Evolutionary conservation across 2,888 invertebrate species (phyloP), one percentile per base, ranked within the genome.

Genomic region (Melanostoma scalare): DNA sequence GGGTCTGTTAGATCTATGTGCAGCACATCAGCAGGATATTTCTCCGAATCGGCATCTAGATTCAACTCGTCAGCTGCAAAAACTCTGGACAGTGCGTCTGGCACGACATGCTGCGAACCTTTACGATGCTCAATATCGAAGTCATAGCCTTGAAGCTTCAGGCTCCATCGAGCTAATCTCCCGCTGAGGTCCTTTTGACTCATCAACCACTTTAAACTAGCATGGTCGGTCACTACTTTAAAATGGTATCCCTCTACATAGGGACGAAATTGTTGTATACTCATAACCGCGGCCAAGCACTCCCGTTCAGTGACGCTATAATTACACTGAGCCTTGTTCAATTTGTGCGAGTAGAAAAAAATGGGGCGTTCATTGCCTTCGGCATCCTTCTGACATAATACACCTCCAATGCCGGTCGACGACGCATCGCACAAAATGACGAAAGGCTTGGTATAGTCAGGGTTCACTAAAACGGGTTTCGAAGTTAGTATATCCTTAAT

Each of bases 61-160:
- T 44, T 60, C 9, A 60, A 5, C 8, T 42, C 44, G 1, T 20
- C 20, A 20, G 20, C 65, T 3, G 50, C n/a, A n/a, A 33, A 8
- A 4, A 5, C n/a, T n/a, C 50, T 10, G 3, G 65, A 65, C 6
- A 65, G 35, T 8, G 38, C 20, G 35, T 65, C 65, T 4, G 65
- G 65, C 8, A 65, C 65, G 9, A 65, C n/a, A 36, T 50, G 55
- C 42, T 55, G 40, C 4, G 55, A 52, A n/a, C 69, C 58, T 30
- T 46, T 71, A 6, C 58, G 8, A 30, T 71, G 71, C 6, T 71
- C 31, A n/a, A 71, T 71, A 5, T 58, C 50, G 50, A 72, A 72
- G 4, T 46, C 8, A 33, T 36, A 55, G 1, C 42, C 35, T 31
- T 69, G 69, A 3, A 69, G 20, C n/a, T 69, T 53, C 44, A 56